These are phyloP conservation scores for Lymantria monacha DNA, from an alignment of 2,888 invertebrate species.

Conservation along the genomic window DNA sequence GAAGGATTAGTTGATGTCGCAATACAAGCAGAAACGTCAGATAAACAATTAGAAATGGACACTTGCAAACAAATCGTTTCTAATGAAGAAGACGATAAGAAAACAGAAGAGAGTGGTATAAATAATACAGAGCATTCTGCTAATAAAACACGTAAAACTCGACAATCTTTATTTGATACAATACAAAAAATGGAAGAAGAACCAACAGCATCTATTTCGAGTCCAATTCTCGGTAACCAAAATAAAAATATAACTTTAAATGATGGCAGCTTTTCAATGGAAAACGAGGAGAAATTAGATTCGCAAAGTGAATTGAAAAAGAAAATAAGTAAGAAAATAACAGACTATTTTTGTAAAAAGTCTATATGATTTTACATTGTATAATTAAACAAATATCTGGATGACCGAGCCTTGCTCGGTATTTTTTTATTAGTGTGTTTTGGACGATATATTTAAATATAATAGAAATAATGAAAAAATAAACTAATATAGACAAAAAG, in stretches of 20 bases:
- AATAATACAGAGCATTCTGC: not conserved
- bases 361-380: constrained; percentile 35
- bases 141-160: not conserved
- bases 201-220: constrained; percentile 40
- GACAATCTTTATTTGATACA: constrained; percentile 26
- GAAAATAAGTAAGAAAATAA: constrained; percentile 62
- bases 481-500: too few relatives aligned
- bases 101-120: not conserved
- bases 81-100: not conserved
- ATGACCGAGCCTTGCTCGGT: too few relatives aligned
- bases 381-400: too few relatives aligned
- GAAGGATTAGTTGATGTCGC: constrained; percentile 35
- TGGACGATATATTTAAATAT: too few relatives aligned
- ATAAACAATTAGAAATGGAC: constrained; percentile 36
- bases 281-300: constrained; percentile 33
- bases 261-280: constrained; percentile 22
- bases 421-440: too few relatives aligned
- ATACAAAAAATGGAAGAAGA: constrained; percentile 19
- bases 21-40: constrained; percentile 53
- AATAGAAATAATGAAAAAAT: too few relatives aligned
- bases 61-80: not conserved
- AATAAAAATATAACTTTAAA: constrained; percentile 9
- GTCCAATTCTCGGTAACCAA: constrained; percentile 35
- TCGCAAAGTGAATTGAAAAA: constrained; percentile 53
- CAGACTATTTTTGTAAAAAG: constrained; percentile 69